Evolutionary conservation across 2,888 invertebrate species (phyloP), one percentile per base, ranked within the genome.

Genomic region (Andrena marginata): DNA sequence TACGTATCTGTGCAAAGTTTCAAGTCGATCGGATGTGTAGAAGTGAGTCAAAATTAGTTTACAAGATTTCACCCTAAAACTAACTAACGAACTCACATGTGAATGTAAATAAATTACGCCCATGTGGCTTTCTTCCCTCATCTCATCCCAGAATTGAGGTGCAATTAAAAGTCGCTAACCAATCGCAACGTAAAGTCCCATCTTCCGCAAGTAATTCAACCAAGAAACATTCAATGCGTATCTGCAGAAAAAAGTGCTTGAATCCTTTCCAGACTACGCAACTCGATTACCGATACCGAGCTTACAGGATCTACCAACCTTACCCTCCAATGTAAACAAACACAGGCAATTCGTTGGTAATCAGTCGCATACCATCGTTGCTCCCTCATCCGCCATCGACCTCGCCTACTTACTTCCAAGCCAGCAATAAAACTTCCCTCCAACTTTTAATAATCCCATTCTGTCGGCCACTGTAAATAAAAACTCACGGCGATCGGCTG

Each of bases 391-490:
- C 31, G 1, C 8, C 42, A 35, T 67, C 35, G 33, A 56, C 63
- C 63, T 64, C 49, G 35, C 26, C 51, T 56, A 49, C 35, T 49
- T 65, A 35, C 73, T 68, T 77, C 65, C 63, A 54, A 42, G 49
- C 63, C 56, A 29, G 74, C 68, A 74, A 82, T 77, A 80, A 84
- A 79, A 79, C 79, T 77, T 77, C 59, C 10, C 63, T 49, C 20
- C 8, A 83, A 77, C 79, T 71, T 80, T 82, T 80, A 77, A 77
- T 83, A 80, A 74, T 77, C 64, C 71, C 56, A 54, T 80, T 69
- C 72, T 31, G 35, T 63, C 54, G 72, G 56, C 56, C 62, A 83
- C 31, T 75, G 75, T 83, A 83, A 83, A 85, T 71, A 83, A 70
- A 78, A 76, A 65, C 82, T 56, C 56, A 33, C 29, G 31, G 49